Evolutionary conservation across 2,113 vertebrate genomes (phyloP), one percentile per base, ranked within the genome.

Genomic region (Brienomyrus longianalis): DNA sequence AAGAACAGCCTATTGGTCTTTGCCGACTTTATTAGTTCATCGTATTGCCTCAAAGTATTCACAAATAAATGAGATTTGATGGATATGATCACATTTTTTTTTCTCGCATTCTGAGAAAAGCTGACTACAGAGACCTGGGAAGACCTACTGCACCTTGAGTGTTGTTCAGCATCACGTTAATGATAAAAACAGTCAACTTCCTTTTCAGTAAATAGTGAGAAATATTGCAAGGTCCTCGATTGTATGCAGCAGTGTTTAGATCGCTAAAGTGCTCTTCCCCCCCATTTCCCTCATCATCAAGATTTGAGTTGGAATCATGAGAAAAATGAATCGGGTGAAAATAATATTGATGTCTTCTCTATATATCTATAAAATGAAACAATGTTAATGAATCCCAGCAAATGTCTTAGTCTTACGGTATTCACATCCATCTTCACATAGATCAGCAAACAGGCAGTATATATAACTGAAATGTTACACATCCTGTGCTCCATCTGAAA

Each of bases 281-380:
- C 35, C 35, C 21, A 48, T 10, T 50, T 74, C 35, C 56, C 51
- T 15, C 31, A 70, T 70, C 88, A 86, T 91, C 85, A 83, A 39
- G 88, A 91, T 91, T 89, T 91, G 85, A 89, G 23, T 87, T 74
- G 48, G 59, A 27, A 11, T 87, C 83, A 47, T 17, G 52, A 39
- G 52, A 23, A 84, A 21, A 23, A 48, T 21, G 45, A 9, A 19
- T 54, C 39, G 74, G 45, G 39, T 23, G 86, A 83, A 23, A 84
- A 70, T 88, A 54, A 50, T 21, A 88, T 86, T 90, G 27, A 31
- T 87, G 70, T 56, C 48, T 87, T 87, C 23, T 59, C 15, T 88
- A 70, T 70, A 50, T 47, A 52, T 90, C 45, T 88, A 10, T 47
- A 83, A 88, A 59, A 83, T 62, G 1, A 88, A 87, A 52, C 27